Percentiles rank a stretch among this genome's conserved stretches.
phyloP scores from a whole-genome alignment of 2,797 vertebrate species.

The Channallabes apus region DNA sequence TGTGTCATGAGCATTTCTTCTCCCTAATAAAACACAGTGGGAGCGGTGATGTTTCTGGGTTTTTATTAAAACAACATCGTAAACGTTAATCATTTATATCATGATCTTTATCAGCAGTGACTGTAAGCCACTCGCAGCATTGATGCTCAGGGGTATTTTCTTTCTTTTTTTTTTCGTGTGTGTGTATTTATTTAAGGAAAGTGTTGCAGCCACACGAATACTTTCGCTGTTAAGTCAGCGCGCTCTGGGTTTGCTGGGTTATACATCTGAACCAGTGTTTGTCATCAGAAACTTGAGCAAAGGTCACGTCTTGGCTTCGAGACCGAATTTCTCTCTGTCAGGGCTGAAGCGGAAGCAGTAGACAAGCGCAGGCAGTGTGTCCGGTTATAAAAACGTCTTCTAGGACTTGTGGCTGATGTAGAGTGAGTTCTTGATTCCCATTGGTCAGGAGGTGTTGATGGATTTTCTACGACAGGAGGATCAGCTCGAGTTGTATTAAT shows the following conservation, averaged over 20 bases:
- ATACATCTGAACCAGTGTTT: background rate
- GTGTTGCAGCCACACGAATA: background rate
- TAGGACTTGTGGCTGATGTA: background rate
- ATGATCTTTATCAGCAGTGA: background rate
- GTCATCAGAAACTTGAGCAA: conserved; percentile 14
- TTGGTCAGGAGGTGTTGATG: background rate
- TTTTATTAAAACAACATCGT: background rate
- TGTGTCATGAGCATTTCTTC: background rate
- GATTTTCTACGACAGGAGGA: background rate
- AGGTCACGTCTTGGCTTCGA: conserved; percentile 6
- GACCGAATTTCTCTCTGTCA: background rate
- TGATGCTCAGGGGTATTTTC: background rate
- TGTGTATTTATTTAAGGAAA: conserved; percentile 2
- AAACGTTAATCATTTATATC: background rate
- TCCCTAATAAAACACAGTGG: background rate
- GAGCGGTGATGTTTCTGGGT: no score
- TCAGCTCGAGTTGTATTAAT: background rate
- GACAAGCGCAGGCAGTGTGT: background rate
- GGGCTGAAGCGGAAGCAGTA: background rate
- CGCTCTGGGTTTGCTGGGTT: background rate
- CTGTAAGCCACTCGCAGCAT: background rate
- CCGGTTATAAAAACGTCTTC: background rate
- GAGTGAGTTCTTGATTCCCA: background rate
- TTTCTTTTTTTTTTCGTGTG: no score
- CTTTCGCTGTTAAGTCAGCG: background rate